These are phyloP conservation scores for Meriones psammophilus DNA, from an alignment of 2,797 vertebrate species.

Conservation along the genomic window DNA sequence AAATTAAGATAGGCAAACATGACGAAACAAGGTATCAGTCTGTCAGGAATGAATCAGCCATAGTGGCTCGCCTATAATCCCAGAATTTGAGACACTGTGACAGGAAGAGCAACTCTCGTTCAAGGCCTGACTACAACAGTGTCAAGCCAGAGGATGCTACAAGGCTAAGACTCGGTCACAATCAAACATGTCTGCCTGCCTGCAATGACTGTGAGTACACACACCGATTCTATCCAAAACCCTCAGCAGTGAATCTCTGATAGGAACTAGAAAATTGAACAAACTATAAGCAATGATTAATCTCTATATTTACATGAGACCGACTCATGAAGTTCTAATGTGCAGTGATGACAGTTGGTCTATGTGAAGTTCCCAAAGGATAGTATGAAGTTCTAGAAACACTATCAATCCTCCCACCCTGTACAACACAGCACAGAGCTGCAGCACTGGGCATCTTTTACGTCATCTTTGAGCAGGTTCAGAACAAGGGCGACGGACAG, in stretches of 20 bases:
- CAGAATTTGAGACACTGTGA: neutral
- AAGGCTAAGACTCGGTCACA: neutral
- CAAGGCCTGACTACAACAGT: neutral
- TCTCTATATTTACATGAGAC: neutral
- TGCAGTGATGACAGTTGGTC: neutral
- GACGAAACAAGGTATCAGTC: neutral
- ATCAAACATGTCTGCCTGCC: neutral
- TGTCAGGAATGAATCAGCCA: neutral
- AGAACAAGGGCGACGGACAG: neutral
- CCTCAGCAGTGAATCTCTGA: conserved; percentile 5
- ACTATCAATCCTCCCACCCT: neutral
- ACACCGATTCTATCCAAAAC: neutral
- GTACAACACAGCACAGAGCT: neutral
- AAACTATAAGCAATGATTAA: neutral
- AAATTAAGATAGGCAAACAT: neutral
- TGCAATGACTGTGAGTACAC: neutral
- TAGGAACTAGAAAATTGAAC: neutral
- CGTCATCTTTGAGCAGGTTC: neutral
- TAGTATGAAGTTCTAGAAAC: neutral
- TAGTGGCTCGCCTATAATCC: neutral
- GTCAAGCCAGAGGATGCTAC: neutral
- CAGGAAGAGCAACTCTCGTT: neutral
- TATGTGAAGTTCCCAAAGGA: neutral
- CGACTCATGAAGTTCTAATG: neutral
- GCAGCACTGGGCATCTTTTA: neutral